These are phyloP conservation scores for Coremacera marginata DNA, from an alignment of 2,888 invertebrate genomes.

Conservation along the genomic window DNA sequence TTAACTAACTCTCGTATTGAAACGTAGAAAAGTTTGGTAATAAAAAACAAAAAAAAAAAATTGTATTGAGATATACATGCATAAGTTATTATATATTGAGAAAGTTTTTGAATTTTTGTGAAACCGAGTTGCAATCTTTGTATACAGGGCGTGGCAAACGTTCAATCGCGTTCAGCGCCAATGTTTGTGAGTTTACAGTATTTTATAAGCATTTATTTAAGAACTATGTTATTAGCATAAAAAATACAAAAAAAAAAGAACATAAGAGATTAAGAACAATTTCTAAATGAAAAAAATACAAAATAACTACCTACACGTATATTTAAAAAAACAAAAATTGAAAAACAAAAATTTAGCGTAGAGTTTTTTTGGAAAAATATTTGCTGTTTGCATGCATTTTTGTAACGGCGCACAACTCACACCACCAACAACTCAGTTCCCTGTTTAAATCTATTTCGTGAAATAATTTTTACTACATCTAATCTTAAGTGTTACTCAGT, in stretches of 20 bases:
- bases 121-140: constrained; percentile 28
- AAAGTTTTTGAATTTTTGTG: constrained; percentile 22
- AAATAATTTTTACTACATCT: too few relatives aligned
- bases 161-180: not conserved
- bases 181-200: constrained; percentile 38
- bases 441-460: too few relatives aligned
- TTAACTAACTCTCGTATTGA: not conserved
- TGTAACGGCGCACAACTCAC: constrained; percentile 19
- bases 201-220: constrained; percentile 26
- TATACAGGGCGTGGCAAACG: constrained; percentile 10
- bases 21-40: not conserved
- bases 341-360: constrained; percentile 3
- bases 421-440: not conserved
- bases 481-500: not conserved
- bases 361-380: constrained; percentile 24
- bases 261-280: constrained; percentile 13
- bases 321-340: not conserved
- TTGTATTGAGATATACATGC: not conserved
- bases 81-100: not conserved
- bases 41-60: not conserved
- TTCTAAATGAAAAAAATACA: not conserved
- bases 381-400: constrained; percentile 26
- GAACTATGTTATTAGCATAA: constrained; percentile 19
- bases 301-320: not conserved
- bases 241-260: constrained; percentile 19